Conservation (phyloP, 2,113 vertebrate genomes). For the Emydocephalus ijimae region DNA sequence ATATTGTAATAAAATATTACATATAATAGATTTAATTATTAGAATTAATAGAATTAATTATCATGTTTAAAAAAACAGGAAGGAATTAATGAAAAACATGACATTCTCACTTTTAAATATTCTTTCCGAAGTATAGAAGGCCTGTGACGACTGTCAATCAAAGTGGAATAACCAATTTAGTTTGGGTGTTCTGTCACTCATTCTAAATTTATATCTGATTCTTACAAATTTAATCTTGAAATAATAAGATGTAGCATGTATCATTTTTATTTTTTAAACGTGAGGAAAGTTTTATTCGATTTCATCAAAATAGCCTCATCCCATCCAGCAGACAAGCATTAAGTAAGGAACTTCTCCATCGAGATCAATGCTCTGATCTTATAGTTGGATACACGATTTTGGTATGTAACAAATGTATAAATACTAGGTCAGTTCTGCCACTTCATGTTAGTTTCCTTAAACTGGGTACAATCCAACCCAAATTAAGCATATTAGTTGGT, state of each 20-base stretch:
- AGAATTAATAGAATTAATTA: slow-evolving; percentile 56
- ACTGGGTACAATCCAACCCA: neutral
- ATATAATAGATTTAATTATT: slow-evolving; percentile 53
- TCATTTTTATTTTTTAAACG: slow-evolving; percentile 8
- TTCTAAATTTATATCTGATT: slow-evolving; percentile 31
- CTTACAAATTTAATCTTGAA: slow-evolving; percentile 29
- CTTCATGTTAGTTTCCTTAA: neutral
- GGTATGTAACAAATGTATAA: neutral
- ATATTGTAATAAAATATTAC: slow-evolving; percentile 48
- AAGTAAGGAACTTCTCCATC: neutral
- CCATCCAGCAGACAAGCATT: neutral
- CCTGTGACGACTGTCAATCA: slow-evolving; percentile 32
- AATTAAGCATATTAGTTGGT: neutral
- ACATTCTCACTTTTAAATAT: slow-evolving; percentile 52
- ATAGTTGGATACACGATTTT: slow-evolving; percentile 21
- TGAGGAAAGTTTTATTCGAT: slow-evolving; percentile 3
- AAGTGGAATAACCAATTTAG: slow-evolving; percentile 37
- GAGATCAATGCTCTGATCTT: neutral
- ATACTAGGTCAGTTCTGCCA: neutral
- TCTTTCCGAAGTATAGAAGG: slow-evolving; percentile 49
- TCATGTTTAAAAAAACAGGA: slow-evolving; percentile 29
- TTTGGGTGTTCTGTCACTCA: slow-evolving; percentile 31
- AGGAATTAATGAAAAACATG: slow-evolving; percentile 29
- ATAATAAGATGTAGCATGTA: slow-evolving; percentile 10
- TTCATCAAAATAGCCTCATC: neutral